Base-by-base conservation (phyloP, 1,140 invertebrate genomes). In the Scaptomyza pallida region DNA sequence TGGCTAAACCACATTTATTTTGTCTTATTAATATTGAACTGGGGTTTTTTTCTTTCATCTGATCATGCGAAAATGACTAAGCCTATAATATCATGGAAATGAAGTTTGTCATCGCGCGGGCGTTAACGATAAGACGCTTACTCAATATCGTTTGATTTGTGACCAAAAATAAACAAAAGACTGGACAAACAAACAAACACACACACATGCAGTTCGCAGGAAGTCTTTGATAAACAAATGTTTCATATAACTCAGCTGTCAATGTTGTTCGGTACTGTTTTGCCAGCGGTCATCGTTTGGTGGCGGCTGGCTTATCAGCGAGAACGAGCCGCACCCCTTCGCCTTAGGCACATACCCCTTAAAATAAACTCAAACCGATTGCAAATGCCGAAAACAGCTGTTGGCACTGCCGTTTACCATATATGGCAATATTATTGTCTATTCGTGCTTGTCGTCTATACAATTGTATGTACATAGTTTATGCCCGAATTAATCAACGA, bases 401-500 rank as follows among this genome's bases (percentile, higher is more conserved):
- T 52, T 21, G 40, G 13, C 44, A 9, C 64, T 45, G 40, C 17
- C 37, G 51, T 51, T 65, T 71, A 51, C 68, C 68, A 51, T 71
- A 65, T 57, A 71, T 45, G 68, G 68, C 52, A 65, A 65, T 37
- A 44, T 52, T 52, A 65, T 43, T 13, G 35, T 45, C 40, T n/a
- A 17, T 57, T 15, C 33, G 13, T 33, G 9, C 12, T 4, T 30
- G 47, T 15, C 15, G n/a, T n/a, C n/a, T 35, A 10, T 45, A 30
- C 51, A 64, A 33, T 26, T 45, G 30, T 54, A n/a, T n/a, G n/a
- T n/a, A n/a, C n/a, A n/a, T n/a, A 6, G 68, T 65, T 51, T 70
- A 43, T 71, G 68, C 52, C 68, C 68, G 68, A 71, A 65, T 65
- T 71, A 71, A 71, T 71, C 68, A 65, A 48, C 26, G 30, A 57